Percentiles rank a stretch among this genome's conserved stretches.
Evolutionary conservation across 2,888 invertebrate genomes (phyloP).

Genomic region (Dryobota labecula): DNA sequence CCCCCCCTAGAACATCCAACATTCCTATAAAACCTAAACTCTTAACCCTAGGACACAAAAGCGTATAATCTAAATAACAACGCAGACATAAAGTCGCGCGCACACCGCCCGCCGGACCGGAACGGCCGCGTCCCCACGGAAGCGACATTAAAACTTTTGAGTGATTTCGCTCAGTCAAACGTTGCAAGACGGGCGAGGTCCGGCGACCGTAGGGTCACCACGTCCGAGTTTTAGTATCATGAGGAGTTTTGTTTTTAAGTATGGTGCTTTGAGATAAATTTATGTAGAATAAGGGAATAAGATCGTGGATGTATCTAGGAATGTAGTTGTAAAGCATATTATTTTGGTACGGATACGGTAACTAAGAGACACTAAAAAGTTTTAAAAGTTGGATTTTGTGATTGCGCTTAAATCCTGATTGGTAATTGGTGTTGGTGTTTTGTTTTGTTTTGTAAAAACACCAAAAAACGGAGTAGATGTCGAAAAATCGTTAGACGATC

Average conservation of each 20-base stretch:
- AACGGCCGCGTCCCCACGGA: slow-evolving; percentile 79
- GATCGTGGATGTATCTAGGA: background rate
- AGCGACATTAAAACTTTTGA: slow-evolving; percentile 90
- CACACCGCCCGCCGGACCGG: slow-evolving; percentile 70
- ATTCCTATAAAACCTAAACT: slow-evolving; percentile 41
- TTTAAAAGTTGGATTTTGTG: no score
- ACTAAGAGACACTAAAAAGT: no score
- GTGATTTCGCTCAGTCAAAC: slow-evolving; percentile 90
- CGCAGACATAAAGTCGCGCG: slow-evolving; percentile 71
- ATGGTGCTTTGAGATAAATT: slow-evolving; percentile 11
- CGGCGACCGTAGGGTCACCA: slow-evolving; percentile 72
- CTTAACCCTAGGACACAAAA: slow-evolving; percentile 64
- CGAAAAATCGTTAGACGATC: no score
- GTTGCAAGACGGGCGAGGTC: slow-evolving; percentile 86
- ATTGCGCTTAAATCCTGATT: no score
- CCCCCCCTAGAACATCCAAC: background rate
- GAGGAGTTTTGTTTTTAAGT: slow-evolving; percentile 34
- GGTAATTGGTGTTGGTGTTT: no score
- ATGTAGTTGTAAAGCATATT: no score
- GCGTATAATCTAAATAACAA: slow-evolving; percentile 66
- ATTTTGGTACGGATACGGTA: no score
- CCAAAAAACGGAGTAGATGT: no score
- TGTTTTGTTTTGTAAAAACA: no score
- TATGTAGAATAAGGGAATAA: background rate
- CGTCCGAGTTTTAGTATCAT: slow-evolving; percentile 30